Evolutionary conservation across 2,113 vertebrate genomes (phyloP).

Genomic region (Coturnix japonica): DNA sequence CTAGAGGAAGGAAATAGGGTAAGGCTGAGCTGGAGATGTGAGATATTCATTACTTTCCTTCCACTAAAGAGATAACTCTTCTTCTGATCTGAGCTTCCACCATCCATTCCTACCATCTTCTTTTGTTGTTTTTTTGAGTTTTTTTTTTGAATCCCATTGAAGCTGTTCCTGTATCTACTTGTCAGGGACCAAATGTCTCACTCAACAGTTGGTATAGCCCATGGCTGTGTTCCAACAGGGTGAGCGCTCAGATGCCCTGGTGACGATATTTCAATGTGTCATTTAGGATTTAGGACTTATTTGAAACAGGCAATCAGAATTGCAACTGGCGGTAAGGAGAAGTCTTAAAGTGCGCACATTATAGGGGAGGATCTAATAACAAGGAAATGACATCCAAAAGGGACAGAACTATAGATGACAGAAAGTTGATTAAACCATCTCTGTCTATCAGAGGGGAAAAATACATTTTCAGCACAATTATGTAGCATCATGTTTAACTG

Average conservation of each 20-base stretch:
- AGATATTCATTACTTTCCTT: not conserved
- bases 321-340: not conserved
- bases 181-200: not conserved
- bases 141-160: not conserved
- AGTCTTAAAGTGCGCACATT: not conserved
- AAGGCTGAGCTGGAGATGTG: not conserved
- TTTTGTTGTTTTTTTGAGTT: not conserved
- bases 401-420: not conserved
- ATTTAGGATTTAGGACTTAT: not conserved
- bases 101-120: not conserved
- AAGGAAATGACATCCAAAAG: not conserved
- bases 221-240: not conserved
- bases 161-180: not conserved
- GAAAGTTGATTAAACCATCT: slow-evolving; percentile 41
- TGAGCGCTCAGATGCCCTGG: not conserved
- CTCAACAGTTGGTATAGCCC: not conserved
- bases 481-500: slow-evolving; percentile 4
- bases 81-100: not conserved
- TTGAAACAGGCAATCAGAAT: not conserved
- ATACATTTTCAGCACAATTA: slow-evolving; percentile 42
- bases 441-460: slow-evolving; percentile 27
- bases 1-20: not conserved
- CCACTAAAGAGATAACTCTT: not conserved
- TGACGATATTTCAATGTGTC: not conserved
- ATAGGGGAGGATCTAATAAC: not conserved